A percentile compares a stretch with the other conserved stretches of the same genome.
Conservation (phyloP, 2,797 vertebrate species). For the Trachops cirrhosus region DNA sequence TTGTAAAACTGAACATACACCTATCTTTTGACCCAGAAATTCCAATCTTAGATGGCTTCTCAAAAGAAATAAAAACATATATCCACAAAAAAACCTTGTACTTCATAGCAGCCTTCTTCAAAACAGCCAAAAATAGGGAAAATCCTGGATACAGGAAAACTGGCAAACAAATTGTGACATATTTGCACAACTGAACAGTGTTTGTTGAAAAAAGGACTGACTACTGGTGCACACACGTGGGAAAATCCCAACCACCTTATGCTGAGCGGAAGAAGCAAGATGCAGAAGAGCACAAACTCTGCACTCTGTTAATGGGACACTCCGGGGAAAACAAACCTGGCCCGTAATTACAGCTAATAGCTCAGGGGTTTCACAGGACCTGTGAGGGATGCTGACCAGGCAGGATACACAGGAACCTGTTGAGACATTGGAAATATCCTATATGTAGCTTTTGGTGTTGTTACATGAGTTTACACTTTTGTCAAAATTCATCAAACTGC, state of each 20-base stretch:
- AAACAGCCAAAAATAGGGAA: neutral
- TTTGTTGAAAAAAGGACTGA: neutral
- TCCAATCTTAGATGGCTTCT: no score
- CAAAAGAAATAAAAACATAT: neutral
- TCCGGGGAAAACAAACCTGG: neutral
- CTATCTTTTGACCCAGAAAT: no score
- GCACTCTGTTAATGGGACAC: neutral
- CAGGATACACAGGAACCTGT: neutral
- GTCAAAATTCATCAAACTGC: neutral
- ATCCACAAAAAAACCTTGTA: neutral
- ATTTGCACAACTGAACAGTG: neutral
- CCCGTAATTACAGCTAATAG: neutral
- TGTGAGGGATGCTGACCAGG: fast-evolving
- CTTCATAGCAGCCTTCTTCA: neutral
- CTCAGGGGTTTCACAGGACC: neutral
- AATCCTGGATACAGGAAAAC: neutral
- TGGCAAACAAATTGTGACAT: neutral
- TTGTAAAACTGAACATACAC: no score
- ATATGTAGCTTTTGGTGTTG: neutral
- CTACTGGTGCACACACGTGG: fast-evolving
- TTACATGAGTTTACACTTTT: neutral
- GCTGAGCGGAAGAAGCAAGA: neutral
- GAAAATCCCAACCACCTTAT: neutral
- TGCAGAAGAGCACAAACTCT: neutral
- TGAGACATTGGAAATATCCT: neutral